Evolutionary conservation across 2,888 invertebrate genomes (phyloP).

Genomic region (Malthinus flaveolus): DNA sequence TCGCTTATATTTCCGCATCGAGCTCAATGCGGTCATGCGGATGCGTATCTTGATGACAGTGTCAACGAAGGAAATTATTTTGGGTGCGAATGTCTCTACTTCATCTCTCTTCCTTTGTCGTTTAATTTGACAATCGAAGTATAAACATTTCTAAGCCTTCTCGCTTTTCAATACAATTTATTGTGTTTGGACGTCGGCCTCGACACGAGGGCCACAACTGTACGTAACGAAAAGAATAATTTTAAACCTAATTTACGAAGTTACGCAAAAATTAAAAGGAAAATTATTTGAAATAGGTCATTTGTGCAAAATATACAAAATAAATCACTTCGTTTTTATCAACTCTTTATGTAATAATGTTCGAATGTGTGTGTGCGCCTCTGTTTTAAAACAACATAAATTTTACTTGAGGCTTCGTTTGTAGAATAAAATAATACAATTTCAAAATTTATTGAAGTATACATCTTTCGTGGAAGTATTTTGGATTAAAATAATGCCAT

Average conservation of each 20-base stretch:
- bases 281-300: not conserved
- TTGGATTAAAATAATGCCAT: slow-evolving; percentile 16
- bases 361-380: slow-evolving; percentile 18
- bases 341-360: slow-evolving; percentile 23
- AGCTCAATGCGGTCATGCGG: too few relatives aligned
- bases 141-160: too few relatives aligned
- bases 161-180: too few relatives aligned
- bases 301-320: slow-evolving; percentile 16
- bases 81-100: too few relatives aligned
- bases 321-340: slow-evolving; percentile 20
- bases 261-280: not conserved
- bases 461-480: slow-evolving; percentile 17
- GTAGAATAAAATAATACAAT: slow-evolving; percentile 26
- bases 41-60: too few relatives aligned
- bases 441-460: slow-evolving; percentile 24
- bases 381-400: slow-evolving; percentile 27
- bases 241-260: not conserved
- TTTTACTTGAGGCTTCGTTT: slow-evolving; percentile 22
- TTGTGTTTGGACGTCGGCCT: too few relatives aligned
- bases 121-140: too few relatives aligned
- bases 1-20: too few relatives aligned
- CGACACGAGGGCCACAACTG: too few relatives aligned
- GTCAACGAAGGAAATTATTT: too few relatives aligned
- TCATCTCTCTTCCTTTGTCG: too few relatives aligned
- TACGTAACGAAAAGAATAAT: not conserved